Base-by-base conservation (phyloP, 2,888 invertebrate genomes). In the Acanthosepion lycidas region DNA sequence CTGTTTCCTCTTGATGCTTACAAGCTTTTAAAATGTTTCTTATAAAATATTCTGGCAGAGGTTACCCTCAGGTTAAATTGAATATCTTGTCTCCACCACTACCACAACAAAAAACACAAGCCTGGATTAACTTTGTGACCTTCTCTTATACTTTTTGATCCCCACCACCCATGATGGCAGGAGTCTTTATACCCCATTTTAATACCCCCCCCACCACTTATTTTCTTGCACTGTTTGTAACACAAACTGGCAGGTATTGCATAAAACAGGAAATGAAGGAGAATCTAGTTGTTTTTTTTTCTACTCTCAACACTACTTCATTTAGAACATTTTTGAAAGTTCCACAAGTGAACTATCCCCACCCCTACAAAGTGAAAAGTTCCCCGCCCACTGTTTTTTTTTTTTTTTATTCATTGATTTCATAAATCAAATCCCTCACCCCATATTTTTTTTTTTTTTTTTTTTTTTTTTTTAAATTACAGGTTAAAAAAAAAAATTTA, bases 201-300 rank as follows among this genome's bases (percentile, higher is more conserved):
- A 78, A 78, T n/a, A 8, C n/a, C 20, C n/a, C n/a, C 15, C 15
- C n/a, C 12, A 9, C 9, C 18, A 15, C 18, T 78, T n/a, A 78
- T 78, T 78, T 78, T 78, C 78, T 78, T 78, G 78, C n/a, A n/a
- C 78, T 78, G 78, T 78, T 78, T 78, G 78, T 78, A 78, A 78
- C 15, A 78, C 78, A 78, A 78, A 78, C 78, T 33, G 78, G 78
- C 78, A 78, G 78, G 78, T 78, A 78, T 78, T n/a, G n/a, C 78
- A n/a, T 78, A n/a, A 33, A 78, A 78, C 12, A 33, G 78, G n/a
- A n/a, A 78, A 78, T 78, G 33, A 78, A 18, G 33, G 15, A 18
- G 78, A 78, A n/a, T 78, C n/a, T 78, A 15, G 20, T 78, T 78
- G 5, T 18, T 78, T n/a, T 18, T 18, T 78, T n/a, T 78, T 78